Evolutionary conservation across 2,797 vertebrate genomes (phyloP), one percentile per base, ranked within the genome.

Genomic region (Phoeniculus purpureus): DNA sequence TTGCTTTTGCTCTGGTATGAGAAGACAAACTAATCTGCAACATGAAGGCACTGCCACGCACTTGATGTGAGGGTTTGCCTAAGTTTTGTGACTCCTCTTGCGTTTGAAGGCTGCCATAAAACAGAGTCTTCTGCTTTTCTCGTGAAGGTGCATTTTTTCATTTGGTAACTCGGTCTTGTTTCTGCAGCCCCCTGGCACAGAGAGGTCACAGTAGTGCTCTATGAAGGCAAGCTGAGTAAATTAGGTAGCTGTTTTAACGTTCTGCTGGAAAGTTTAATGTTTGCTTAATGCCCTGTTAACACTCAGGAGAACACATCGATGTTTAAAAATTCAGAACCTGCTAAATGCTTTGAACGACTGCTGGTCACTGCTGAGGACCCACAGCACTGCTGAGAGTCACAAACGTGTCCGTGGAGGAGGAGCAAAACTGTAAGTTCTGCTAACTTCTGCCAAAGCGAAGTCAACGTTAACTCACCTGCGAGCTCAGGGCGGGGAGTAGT

Each of bases 281-380:
- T 91, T 94, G 59, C 76, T 83, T 95, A 94, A 90, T 94, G 76
- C 84, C 90, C 54, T 73, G 40, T 91, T 87, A 90, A 75, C 26
- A 20, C 83, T 73, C 70, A 29, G 40, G 89, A 81, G 84, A 83
- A 56, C 72, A 45, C n/a, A 15, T 47, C 60, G 81, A 82, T 87
- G 54, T 81, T 93, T 90, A 79, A 95, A 87, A 85, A 83, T 92
- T 90, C 81, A 90, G 62, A 90, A 34, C 79, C 73, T 93, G 27
- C 75, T 66, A 66, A 89, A 92, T 81, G 73, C 81, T 93, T 91
- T 56, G 60, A 45, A 65, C 19, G 61, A 47, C 51, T 62, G 15
- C 48, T 80, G 51, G 48, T 82, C 32, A 27, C 37, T 31, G 60
- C 29, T 10, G n/a, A 51, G 32, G 52, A 43, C 51, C 58, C 58